Evolutionary conservation across 1,140 invertebrate species (phyloP), one percentile per base, ranked within the genome.

Genomic region (Zaprionus camerounensis): DNA sequence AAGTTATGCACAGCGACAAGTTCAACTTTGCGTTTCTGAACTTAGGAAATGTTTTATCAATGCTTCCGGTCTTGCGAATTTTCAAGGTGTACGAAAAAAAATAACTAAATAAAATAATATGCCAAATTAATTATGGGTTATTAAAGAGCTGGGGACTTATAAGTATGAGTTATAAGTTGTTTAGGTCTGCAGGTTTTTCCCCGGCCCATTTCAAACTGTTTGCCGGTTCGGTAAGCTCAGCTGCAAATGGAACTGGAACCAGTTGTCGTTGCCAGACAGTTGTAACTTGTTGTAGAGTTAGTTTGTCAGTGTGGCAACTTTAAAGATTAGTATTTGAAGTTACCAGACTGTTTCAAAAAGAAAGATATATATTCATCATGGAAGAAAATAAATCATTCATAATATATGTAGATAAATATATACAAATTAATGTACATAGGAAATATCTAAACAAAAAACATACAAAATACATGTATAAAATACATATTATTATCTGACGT

Each of bases 1-100:
- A 74, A 69, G 68, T 73, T 87, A 87, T 87, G 82, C 76, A 46
- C 64, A 53, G 58, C 53, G 57, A 70, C 56, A 70, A 56, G 59
- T 64, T 62, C 78, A 62, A 51, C 28, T 34, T 63, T 55, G 31
- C 31, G 28, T 34, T 51, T 22, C 6, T 22, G 36, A 63, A 59
- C 26, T 34, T 55, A 53, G 31, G 24, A 66, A 67, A 71, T 28
- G 64, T 31, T 61, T 38, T 20, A 56, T 34, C 12, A 58, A 65
- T 62, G 65, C 49, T 53, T 80, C 63, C 71, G 63, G 74, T 61
- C 58, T 34, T 1, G 28, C 7, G 22, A 38, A 22, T 55, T 12
- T 20, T 64, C 72, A 64, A 75, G 72, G 72, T 44, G 24, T 44
- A 17, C 51, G 6, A 34, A 62, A 36, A 26, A 3, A 58, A 11